These are phyloP conservation scores for Pipistrellus pipistrellus DNA, from an alignment of 2,797 vertebrate genomes.

Conservation along the genomic window DNA sequence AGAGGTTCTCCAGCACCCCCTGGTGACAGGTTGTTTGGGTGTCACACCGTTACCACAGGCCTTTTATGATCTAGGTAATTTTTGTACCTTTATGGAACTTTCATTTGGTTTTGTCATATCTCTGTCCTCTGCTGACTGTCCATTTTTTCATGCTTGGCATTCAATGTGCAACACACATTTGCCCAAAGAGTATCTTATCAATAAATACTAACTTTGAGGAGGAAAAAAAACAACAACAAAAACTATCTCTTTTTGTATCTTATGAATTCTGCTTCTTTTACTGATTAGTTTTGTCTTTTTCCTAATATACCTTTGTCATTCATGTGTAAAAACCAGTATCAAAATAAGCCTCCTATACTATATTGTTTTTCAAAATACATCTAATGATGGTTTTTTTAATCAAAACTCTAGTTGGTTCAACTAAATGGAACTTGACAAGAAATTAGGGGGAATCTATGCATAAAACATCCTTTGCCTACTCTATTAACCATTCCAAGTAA, in stretches of 20 bases:
- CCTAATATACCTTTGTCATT: conserved; percentile 43
- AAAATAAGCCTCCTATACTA: not conserved
- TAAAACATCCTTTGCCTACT: not conserved
- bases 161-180: not conserved
- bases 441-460: not conserved
- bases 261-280: not conserved
- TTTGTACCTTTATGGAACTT: not conserved
- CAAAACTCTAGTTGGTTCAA: not conserved
- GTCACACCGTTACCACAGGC: no score
- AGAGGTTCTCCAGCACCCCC: no score
- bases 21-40: no score
- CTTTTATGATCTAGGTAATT: not conserved
- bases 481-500: not conserved
- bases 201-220: not conserved
- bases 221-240: not conserved
- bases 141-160: not conserved
- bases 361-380: conserved; percentile 60
- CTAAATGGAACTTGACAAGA: conserved; percentile 16
- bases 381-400: conserved; percentile 40
- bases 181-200: not conserved
- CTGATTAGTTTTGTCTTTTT: not conserved
- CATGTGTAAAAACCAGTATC: conserved; percentile 39
- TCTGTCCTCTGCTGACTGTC: not conserved
- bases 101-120: not conserved
- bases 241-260: not conserved